Conservation (phyloP, 1,140 invertebrate genomes). For the Lithobius niger region DNA sequence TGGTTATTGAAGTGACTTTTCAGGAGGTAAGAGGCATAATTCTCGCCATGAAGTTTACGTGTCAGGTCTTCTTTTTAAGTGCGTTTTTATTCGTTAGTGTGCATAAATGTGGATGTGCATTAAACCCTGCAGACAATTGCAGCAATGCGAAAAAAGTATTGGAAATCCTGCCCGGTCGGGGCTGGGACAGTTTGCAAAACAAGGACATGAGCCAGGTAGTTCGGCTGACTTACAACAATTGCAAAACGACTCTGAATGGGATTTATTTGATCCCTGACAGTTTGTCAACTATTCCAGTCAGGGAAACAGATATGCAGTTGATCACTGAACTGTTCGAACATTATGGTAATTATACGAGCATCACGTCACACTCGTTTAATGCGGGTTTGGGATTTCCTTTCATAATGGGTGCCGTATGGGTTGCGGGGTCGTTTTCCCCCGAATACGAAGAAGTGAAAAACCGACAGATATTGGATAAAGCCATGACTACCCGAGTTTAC, state of each 20-base stretch:
- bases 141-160: no score
- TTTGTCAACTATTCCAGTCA: background rate
- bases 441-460: no score
- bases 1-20: no score
- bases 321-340: background rate
- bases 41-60: no score
- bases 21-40: no score
- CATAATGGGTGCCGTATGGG: background rate
- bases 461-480: background rate
- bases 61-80: no score
- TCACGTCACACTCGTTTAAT: background rate
- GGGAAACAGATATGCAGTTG: background rate
- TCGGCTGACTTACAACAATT: background rate
- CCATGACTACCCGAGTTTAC: background rate
- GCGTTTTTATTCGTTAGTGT: no score
- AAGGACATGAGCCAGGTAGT: background rate
- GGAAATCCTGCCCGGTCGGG: background rate
- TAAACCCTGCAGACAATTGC: no score
- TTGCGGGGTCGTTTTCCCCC: background rate
- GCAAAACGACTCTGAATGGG: background rate
- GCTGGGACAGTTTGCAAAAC: slow-evolving; percentile 4
- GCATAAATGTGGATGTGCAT: no score
- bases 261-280: background rate
- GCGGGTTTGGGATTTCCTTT: no score
- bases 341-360: background rate